phyloP scores from a whole-genome alignment of 1,140 invertebrate species.

The Papilio xuthus region DNA sequence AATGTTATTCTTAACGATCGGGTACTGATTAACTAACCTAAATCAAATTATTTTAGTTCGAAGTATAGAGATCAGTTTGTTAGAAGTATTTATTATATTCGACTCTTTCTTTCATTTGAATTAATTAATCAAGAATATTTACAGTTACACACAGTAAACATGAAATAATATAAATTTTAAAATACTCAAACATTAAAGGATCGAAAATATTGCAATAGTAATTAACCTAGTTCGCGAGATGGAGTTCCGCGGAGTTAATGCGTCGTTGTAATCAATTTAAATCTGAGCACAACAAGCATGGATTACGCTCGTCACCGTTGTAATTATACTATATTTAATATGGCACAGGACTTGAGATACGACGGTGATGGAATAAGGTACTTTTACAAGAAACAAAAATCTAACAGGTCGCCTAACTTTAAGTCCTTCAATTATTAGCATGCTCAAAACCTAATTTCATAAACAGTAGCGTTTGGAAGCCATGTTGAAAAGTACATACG shows the following conservation, averaged over 20 bases:
- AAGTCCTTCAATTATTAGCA: not conserved
- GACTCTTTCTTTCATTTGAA: no score
- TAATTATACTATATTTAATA: slow-evolving; percentile 54
- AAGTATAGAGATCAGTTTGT: no score
- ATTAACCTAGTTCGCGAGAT: slow-evolving; percentile 23
- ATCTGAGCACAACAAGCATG: slow-evolving; percentile 54
- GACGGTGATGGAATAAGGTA: not conserved
- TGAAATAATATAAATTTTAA: not conserved
- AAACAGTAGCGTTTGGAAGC: no score
- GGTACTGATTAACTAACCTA: no score
- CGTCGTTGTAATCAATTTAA: slow-evolving; percentile 40
- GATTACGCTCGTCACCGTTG: slow-evolving; percentile 57
- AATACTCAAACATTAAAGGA: not conserved
- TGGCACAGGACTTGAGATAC: not conserved
- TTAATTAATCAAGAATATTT: no score
- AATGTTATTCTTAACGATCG: no score
- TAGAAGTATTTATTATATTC: no score
- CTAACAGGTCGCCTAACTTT: not conserved
- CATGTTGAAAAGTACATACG: no score
- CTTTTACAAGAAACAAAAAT: not conserved
- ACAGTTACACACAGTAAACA: not conserved
- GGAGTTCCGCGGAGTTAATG: slow-evolving; percentile 29
- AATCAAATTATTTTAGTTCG: no score
- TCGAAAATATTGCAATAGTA: slow-evolving; percentile 23
- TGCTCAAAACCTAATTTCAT: no score